These are phyloP conservation scores for Helicoverpa armigera DNA, from an alignment of 1,140 invertebrate genomes.

Conservation along the genomic window DNA sequence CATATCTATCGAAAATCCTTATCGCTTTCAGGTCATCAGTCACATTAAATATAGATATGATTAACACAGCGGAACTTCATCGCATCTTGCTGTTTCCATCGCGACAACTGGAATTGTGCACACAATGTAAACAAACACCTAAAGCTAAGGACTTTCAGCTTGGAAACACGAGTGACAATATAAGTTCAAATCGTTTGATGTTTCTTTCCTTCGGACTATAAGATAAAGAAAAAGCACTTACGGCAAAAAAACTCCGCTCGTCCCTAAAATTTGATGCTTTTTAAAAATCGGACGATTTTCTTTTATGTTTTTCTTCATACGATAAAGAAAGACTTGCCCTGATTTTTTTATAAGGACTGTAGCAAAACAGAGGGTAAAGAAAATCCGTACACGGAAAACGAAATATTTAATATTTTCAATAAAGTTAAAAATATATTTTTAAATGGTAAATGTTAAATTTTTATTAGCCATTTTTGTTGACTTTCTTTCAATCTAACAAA, in stretches of 20 bases:
- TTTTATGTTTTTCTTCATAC: not conserved
- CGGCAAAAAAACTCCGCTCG: not conserved
- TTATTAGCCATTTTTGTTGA: no score
- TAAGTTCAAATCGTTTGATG: slow-evolving; percentile 4
- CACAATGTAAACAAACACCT: not conserved
- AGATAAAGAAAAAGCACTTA: slow-evolving; percentile 20
- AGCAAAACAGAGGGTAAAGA: no score
- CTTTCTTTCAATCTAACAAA: no score
- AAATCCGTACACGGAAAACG: no score
- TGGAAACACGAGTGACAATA: slow-evolving; percentile 1
- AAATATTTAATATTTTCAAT: no score
- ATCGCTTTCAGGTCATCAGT: slow-evolving; percentile 22
- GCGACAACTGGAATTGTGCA: not conserved
- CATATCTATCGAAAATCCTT: slow-evolving; percentile 15
- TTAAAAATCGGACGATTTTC: slow-evolving; percentile 12
- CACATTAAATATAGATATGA: slow-evolving; percentile 29
- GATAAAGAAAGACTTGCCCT: not conserved
- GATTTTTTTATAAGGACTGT: no score
- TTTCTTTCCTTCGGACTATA: not conserved
- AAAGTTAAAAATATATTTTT: no score
- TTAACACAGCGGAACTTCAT: not conserved
- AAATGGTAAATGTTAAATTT: no score
- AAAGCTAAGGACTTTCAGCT: not conserved
- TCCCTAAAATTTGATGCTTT: not conserved
- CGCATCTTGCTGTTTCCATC: not conserved